Percentiles rank a stretch among this genome's conserved stretches.
These are phyloP conservation scores for Rynchops niger DNA, from an alignment of 2,113 vertebrate genomes.

Conservation along the genomic window DNA sequence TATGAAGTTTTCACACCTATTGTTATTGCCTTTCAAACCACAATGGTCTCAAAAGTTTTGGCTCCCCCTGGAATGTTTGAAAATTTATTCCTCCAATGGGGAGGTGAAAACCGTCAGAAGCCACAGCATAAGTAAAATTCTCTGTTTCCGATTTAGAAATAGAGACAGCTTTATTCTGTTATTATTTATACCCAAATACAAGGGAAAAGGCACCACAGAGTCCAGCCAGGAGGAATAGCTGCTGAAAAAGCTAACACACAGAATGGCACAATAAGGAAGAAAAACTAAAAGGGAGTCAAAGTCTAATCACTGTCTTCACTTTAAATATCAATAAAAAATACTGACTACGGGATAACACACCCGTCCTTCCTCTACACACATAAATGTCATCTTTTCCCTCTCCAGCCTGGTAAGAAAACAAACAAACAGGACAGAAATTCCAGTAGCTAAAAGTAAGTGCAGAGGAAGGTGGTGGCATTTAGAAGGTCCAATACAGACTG, in stretches of 20 bases:
- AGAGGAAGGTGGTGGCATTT: neutral
- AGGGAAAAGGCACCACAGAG: neutral
- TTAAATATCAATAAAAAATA: neutral
- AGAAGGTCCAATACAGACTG: neutral
- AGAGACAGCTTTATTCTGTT: neutral
- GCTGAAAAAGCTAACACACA: neutral
- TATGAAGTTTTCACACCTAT: neutral
- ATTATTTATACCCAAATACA: neutral
- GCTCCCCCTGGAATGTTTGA: neutral
- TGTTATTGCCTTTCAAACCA: neutral
- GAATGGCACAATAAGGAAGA: neutral
- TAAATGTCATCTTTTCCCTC: neutral
- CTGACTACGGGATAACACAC: neutral
- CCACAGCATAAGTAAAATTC: neutral
- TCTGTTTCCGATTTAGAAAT: neutral
- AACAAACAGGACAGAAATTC: neutral
- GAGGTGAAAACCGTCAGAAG: neutral
- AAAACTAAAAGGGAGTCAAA: neutral
- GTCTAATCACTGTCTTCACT: neutral
- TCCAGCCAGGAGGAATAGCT: neutral
- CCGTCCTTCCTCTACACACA: neutral
- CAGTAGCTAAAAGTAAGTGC: neutral
- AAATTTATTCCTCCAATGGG: neutral
- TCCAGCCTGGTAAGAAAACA: neutral
- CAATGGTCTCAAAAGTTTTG: neutral